These are phyloP conservation scores for Tetrapedia diversipes DNA, from an alignment of 2,888 invertebrate species.

Conservation along the genomic window DNA sequence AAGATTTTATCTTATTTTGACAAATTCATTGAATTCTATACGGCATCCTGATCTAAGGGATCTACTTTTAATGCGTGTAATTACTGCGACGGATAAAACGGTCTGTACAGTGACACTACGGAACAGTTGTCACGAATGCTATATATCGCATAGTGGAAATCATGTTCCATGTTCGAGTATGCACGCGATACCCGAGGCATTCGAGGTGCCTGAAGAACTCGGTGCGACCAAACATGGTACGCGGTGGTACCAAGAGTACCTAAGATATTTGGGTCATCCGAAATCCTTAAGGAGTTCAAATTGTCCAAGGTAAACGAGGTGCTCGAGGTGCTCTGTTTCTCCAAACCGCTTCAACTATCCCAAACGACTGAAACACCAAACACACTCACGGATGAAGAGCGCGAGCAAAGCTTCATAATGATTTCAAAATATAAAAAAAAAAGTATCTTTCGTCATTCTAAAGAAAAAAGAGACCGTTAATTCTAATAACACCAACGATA, in stretches of 20 bases:
- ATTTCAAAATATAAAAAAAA: too few relatives aligned
- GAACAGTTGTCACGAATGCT: constrained; percentile 9
- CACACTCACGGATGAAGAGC: too few relatives aligned
- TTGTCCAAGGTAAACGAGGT: not conserved
- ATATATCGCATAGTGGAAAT: constrained; percentile 18
- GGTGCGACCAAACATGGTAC: constrained; percentile 27
- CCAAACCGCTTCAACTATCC: not conserved
- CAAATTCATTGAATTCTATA: too few relatives aligned
- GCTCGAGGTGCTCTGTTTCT: not conserved
- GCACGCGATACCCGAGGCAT: constrained; percentile 14
- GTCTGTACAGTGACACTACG: not conserved
- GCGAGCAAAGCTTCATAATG: too few relatives aligned
- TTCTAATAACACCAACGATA: too few relatives aligned
- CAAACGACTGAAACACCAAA: too few relatives aligned
- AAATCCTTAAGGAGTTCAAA: constrained; percentile 3
- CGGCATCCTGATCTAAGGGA: too few relatives aligned
- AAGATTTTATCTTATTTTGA: too few relatives aligned
- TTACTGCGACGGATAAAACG: not conserved
- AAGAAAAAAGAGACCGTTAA: too few relatives aligned
- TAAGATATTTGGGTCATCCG: constrained; percentile 23
- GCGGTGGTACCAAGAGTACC: constrained; percentile 24
- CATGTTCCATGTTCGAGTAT: constrained; percentile 17
- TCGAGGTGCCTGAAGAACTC: constrained; percentile 23
- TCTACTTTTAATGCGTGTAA: not conserved
- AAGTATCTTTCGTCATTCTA: too few relatives aligned